Conservation (phyloP, 2,888 invertebrate species). For the Troides helena region DNA sequence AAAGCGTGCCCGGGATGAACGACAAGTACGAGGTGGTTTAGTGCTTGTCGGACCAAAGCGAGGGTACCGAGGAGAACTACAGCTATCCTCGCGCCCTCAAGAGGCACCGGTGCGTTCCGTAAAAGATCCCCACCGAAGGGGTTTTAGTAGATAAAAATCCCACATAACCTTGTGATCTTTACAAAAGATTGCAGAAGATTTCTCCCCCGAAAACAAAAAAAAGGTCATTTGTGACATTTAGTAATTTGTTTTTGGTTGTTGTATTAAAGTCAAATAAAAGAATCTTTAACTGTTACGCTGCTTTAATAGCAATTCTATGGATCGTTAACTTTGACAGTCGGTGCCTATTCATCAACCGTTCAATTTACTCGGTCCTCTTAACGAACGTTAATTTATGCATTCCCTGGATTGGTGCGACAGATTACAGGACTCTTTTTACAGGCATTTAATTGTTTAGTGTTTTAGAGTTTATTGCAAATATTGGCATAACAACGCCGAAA, state of each 20-base stretch:
- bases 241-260: not conserved
- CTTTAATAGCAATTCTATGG: conserved; percentile 23
- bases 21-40: too few species aligned
- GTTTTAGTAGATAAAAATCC: too few species aligned
- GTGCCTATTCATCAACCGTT: conserved; percentile 24
- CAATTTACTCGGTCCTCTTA: conserved; percentile 21
- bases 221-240: too few species aligned
- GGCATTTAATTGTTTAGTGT: not conserved
- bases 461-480: not conserved
- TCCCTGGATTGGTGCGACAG: conserved; percentile 18
- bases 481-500: not conserved
- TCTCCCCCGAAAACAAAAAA: too few species aligned
- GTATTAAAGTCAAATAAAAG: not conserved
- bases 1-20: too few species aligned
- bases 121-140: too few species aligned
- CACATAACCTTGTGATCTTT: too few species aligned
- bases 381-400: conserved; percentile 24
- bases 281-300: not conserved
- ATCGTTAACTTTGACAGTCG: conserved; percentile 22
- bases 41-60: too few species aligned
- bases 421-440: conserved; percentile 15
- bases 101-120: too few species aligned
- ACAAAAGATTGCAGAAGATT: too few species aligned
- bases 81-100: too few species aligned
- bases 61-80: too few species aligned